Evolutionary conservation across 2,113 vertebrate genomes (phyloP).

Genomic region (Haemorhous mexicanus): DNA sequence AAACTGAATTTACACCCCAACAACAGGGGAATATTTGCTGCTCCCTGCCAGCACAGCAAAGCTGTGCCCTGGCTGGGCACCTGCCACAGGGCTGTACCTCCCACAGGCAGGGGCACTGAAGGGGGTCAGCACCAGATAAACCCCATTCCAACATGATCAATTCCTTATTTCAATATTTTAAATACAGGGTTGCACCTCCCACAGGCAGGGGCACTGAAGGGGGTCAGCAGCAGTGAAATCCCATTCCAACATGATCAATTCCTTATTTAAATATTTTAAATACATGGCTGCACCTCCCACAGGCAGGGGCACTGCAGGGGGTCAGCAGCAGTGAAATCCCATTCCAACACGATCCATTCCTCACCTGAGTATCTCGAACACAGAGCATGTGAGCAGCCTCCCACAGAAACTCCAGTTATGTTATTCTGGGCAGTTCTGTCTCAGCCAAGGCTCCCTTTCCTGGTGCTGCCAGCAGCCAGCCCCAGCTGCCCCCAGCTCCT

Average conservation of each 20-base stretch:
- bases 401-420: fast-evolving
- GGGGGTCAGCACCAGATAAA: neutral
- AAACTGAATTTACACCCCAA: neutral
- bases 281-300: neutral
- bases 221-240: too few relatives aligned
- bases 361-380: neutral
- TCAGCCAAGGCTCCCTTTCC: neutral
- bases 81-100: neutral
- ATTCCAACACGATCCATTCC: too few relatives aligned
- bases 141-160: too few relatives aligned
- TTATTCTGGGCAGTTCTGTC: neutral
- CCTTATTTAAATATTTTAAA: neutral
- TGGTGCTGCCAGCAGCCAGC: fast-evolving
- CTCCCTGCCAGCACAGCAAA: neutral
- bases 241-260: too few relatives aligned
- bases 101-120: neutral
- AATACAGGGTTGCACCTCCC: too few relatives aligned
- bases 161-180: too few relatives aligned
- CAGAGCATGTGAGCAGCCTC: fast-evolving
- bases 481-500: neutral
- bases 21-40: neutral
- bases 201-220: too few relatives aligned
- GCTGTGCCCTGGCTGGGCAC: fast-evolving
- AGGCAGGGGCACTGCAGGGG: neutral
- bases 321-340: neutral